Conservation (phyloP, 2,113 vertebrate species). For the Cyprinus carpio region DNA sequence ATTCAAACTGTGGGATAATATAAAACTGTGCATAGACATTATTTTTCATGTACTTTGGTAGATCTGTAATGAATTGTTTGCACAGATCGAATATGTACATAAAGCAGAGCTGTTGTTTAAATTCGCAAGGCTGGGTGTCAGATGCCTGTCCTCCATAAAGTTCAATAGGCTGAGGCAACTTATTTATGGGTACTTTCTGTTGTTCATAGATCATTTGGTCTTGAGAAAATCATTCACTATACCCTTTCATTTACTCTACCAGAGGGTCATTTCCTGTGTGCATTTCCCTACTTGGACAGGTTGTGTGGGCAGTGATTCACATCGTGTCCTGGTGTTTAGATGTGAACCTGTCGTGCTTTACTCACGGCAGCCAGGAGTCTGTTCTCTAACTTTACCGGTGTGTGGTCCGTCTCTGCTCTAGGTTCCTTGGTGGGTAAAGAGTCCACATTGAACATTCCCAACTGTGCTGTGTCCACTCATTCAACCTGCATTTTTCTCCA, state of each 20-base stretch:
- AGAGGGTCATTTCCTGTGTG: neutral
- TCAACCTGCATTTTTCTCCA: neutral
- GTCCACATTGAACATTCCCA: conserved; percentile 17
- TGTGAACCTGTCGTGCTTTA: neutral
- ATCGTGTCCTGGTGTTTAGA: conserved; percentile 5
- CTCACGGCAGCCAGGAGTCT: neutral
- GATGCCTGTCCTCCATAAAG: neutral
- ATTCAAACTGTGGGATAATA: neutral
- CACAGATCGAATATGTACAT: neutral
- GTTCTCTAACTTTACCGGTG: neutral
- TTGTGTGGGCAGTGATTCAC: neutral
- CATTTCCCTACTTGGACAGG: neutral
- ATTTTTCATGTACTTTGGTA: neutral
- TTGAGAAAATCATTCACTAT: neutral
- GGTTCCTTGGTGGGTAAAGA: conserved; percentile 13
- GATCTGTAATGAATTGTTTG: neutral
- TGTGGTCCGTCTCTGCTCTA: conserved; percentile 3
- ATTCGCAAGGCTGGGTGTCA: neutral
- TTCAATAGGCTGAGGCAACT: neutral
- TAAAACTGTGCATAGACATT: neutral
- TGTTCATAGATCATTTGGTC: neutral
- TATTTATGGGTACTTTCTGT: conserved; percentile 8
- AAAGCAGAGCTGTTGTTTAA: neutral
- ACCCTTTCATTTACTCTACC: neutral
- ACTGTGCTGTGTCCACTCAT: conserved; percentile 9